These are phyloP conservation scores for Nasonia vitripennis DNA, from an alignment of 1,140 invertebrate species.

Conservation along the genomic window DNA sequence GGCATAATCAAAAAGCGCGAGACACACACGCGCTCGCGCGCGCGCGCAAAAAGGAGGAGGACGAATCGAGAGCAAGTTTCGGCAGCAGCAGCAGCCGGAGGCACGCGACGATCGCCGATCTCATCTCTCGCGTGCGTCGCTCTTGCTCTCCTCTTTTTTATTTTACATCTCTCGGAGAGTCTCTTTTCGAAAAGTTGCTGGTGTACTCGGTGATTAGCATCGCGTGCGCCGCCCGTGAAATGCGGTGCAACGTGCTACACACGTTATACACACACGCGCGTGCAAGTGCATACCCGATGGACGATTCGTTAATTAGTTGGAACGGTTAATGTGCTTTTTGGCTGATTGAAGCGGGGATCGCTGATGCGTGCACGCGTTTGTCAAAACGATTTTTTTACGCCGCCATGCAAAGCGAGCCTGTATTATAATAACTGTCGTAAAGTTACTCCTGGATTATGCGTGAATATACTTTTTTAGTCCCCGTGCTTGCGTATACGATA, in stretches of 20 bases:
- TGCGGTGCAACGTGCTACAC: not conserved
- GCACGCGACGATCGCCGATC: slow-evolving; percentile 54
- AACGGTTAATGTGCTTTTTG: slow-evolving; percentile 4
- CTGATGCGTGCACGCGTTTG: not conserved
- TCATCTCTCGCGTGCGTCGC: slow-evolving; percentile 52
- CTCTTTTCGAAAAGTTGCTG: not conserved
- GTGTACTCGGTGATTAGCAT: slow-evolving; percentile 28
- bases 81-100: not conserved
- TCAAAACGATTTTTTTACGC: not conserved
- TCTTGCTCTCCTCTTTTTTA: not conserved
- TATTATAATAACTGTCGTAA: too few species aligned
- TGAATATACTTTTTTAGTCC: too few species aligned
- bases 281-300: not conserved
- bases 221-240: slow-evolving; percentile 3
- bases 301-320: not conserved
- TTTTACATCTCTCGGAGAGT: not conserved
- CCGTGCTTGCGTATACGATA: too few species aligned
- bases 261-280: not conserved
- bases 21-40: not conserved
- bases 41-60: not conserved
- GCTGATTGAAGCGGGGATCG: not conserved
- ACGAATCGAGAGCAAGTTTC: slow-evolving; percentile 7
- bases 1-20: slow-evolving; percentile 40
- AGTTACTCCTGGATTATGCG: too few species aligned
- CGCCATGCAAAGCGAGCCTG: too few species aligned